Percentiles rank a stretch among this genome's conserved stretches.
Conservation (phyloP, 2,888 invertebrate species). For the Hypolimnas misippus region DNA sequence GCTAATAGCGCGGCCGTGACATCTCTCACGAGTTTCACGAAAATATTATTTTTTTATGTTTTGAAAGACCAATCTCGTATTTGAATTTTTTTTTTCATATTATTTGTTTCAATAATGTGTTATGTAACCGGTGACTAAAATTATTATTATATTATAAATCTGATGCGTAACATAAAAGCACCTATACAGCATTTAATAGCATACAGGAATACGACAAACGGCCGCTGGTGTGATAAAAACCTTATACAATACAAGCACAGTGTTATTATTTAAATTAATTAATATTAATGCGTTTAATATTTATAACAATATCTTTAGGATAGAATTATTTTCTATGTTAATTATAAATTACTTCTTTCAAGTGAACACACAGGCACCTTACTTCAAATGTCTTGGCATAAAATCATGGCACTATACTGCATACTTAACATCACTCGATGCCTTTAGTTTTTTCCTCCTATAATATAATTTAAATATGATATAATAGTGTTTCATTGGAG, state of each 20-base stretch:
- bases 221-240: slow-evolving; percentile 2
- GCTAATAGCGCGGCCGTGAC: background rate
- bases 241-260: background rate
- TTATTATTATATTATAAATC: too few relatives aligned
- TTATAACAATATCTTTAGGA: slow-evolving; percentile 30
- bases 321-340: slow-evolving; percentile 36
- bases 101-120: too few relatives aligned
- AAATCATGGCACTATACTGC: slow-evolving; percentile 67
- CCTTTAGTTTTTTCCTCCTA: slow-evolving; percentile 20
- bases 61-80: too few relatives aligned
- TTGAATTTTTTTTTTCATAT: too few relatives aligned
- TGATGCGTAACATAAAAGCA: too few relatives aligned
- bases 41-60: too few relatives aligned
- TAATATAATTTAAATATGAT: slow-evolving; percentile 10
- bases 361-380: slow-evolving; percentile 82
- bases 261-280: slow-evolving; percentile 12
- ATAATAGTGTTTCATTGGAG: slow-evolving; percentile 1
- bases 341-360: slow-evolving; percentile 59
- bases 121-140: too few relatives aligned
- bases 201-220: too few relatives aligned
- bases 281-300: slow-evolving; percentile 12
- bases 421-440: slow-evolving; percentile 47
- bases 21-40: background rate
- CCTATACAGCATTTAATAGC: too few relatives aligned
- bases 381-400: slow-evolving; percentile 72